phyloP scores from a whole-genome alignment of 2,113 vertebrate genomes.

The Mobula birostris region DNA sequence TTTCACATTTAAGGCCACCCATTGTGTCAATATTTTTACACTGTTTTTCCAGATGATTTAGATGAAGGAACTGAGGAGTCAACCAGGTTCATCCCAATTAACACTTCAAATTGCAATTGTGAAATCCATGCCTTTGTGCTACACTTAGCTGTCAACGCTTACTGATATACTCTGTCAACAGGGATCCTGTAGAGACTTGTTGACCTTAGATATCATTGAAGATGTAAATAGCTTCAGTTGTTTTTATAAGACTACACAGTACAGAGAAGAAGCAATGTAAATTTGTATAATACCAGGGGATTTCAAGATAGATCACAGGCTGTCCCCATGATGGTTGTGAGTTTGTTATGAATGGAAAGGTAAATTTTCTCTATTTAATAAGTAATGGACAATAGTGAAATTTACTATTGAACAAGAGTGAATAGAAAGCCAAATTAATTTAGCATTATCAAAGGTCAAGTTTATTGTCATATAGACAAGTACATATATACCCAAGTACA shows the following conservation, averaged over 20 bases:
- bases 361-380: background rate
- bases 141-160: constrained; percentile 42
- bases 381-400: background rate
- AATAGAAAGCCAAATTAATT: background rate
- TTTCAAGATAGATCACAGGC: background rate
- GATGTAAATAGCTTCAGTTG: constrained; percentile 46
- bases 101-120: constrained; percentile 50
- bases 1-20: background rate
- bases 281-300: background rate
- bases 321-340: background rate
- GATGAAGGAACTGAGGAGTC: constrained; percentile 43
- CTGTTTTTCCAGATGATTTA: constrained; percentile 34
- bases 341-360: background rate
- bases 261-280: background rate
- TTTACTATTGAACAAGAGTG: background rate
- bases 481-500: no score
- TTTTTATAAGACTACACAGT: constrained; percentile 42
- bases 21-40: background rate
- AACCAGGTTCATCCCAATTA: constrained; percentile 49
- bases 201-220: constrained; percentile 46
- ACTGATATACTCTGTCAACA: constrained; percentile 44
- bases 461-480: no score
- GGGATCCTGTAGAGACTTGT: constrained; percentile 42
- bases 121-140: constrained; percentile 42
- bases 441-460: no score